These are phyloP conservation scores for Andrena bucephala DNA, from an alignment of 2,888 invertebrate species.

Conservation along the genomic window DNA sequence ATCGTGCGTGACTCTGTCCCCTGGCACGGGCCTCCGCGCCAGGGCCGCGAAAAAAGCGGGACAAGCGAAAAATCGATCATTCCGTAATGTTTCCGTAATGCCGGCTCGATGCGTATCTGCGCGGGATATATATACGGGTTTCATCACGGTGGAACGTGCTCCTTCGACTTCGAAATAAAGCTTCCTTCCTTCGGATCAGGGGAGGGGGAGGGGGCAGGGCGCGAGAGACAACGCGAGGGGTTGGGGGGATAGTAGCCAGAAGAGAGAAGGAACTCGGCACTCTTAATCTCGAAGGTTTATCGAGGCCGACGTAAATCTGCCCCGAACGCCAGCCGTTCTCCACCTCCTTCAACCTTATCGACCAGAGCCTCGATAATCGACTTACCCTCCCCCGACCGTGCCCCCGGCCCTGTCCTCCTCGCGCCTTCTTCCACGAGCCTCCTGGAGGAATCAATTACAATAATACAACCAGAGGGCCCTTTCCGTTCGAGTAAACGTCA, in stretches of 20 bases:
- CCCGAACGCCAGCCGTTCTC: conserved; percentile 75
- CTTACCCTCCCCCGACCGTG: conserved; percentile 60
- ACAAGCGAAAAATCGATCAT: conserved; percentile 63
- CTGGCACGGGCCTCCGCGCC: not conserved
- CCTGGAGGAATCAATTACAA: conserved; percentile 71
- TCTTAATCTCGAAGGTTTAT: conserved; percentile 82
- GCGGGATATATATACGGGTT: conserved; percentile 46
- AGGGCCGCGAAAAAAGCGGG: not conserved
- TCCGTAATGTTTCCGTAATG: conserved; percentile 70
- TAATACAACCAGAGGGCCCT: conserved; percentile 65
- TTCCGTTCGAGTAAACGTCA: conserved; percentile 65
- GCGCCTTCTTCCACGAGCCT: conserved; percentile 41
- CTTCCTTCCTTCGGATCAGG: conserved; percentile 17
- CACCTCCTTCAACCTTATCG: conserved; percentile 70
- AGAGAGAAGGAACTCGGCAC: conserved; percentile 68
- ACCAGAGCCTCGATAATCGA: conserved; percentile 73
- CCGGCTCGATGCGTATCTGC: conserved; percentile 64
- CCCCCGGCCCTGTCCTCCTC: conserved; percentile 30
- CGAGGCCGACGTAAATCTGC: conserved; percentile 82
- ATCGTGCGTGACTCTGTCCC: conserved; percentile 44
- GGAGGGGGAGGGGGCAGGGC: not conserved
- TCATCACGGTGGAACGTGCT: conserved; percentile 65
- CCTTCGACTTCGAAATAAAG: conserved; percentile 69
- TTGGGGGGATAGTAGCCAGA: conserved; percentile 4
- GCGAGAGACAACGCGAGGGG: conserved; percentile 7